Percentiles rank a stretch among this genome's conserved stretches.
These are phyloP conservation scores for Habroteleia sp. DNA, from an alignment of 2,888 invertebrate species.

Conservation along the genomic window DNA sequence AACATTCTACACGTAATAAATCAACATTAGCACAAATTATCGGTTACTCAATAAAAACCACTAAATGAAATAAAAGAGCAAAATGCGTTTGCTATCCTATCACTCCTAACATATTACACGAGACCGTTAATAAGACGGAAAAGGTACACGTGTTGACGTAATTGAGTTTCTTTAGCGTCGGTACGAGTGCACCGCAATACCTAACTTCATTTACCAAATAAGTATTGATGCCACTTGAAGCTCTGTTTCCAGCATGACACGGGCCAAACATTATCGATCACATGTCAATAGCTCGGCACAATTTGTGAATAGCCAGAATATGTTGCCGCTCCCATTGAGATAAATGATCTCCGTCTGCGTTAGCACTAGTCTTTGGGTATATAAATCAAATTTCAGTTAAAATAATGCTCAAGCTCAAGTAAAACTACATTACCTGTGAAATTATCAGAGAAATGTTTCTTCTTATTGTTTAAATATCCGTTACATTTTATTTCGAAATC, in stretches of 20 bases:
- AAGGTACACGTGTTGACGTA: constrained; percentile 36
- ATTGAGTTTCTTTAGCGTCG: constrained; percentile 37
- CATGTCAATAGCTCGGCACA: constrained; percentile 44
- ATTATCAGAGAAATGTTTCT: no score
- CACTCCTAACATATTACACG: no score
- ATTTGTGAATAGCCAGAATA: constrained; percentile 42
- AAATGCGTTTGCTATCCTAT: no score
- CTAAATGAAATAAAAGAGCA: no score
- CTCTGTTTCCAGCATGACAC: constrained; percentile 36
- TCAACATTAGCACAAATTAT: no score
- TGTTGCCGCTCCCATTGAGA: constrained; percentile 44
- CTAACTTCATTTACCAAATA: constrained; percentile 47
- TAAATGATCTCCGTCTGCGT: constrained; percentile 48
- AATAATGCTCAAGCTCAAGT: no score
- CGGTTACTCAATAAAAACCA: no score
- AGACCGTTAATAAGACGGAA: constrained; percentile 28
- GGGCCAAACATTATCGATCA: constrained; percentile 52
- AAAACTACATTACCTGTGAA: no score
- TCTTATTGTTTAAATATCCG: no score
- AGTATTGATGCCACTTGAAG: constrained; percentile 47
- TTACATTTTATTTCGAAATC: no score
- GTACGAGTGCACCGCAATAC: constrained; percentile 16
- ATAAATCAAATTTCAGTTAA: constrained; percentile 44
- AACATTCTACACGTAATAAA: no score
- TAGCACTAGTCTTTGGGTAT: constrained; percentile 23